These are phyloP conservation scores for Dasysyrphus albostriatus DNA, from an alignment of 2,888 invertebrate species.

Conservation along the genomic window DNA sequence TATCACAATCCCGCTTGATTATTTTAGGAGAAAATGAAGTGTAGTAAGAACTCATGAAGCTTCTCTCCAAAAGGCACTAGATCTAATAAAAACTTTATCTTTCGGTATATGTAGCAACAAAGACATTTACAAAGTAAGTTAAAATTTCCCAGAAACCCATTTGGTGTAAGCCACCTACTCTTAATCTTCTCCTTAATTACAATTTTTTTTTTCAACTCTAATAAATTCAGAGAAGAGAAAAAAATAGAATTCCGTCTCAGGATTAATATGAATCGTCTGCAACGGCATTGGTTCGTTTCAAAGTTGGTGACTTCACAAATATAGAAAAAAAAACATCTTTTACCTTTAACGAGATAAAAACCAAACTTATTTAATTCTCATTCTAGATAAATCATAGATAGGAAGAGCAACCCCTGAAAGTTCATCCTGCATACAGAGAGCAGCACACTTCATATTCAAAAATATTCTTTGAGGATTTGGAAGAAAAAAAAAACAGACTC, in stretches of 20 bases:
- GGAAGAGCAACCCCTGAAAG: conserved; percentile 4
- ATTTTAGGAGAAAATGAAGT: too few species aligned
- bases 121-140: not conserved
- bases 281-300: conserved; percentile 5
- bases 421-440: not conserved
- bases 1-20: too few species aligned
- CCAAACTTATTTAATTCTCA: conserved; percentile 36
- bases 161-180: not conserved
- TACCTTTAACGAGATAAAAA: conserved; percentile 37
- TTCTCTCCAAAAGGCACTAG: too few species aligned
- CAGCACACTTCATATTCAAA: conserved; percentile 33
- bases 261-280: conserved; percentile 19
- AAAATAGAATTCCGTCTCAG: not conserved
- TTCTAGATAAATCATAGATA: conserved; percentile 7
- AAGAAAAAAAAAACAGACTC: not conserved
- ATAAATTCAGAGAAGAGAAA: not conserved
- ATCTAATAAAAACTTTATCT: not conserved
- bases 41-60: too few species aligned
- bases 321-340: not conserved
- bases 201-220: conserved; percentile 3
- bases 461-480: conserved; percentile 5
- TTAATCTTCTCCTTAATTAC: not conserved
- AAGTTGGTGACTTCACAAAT: conserved; percentile 6
- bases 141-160: conserved; percentile 2
- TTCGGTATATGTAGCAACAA: not conserved